Conservation (phyloP, 2,113 vertebrate species). For the Lamprotornis superbus region DNA sequence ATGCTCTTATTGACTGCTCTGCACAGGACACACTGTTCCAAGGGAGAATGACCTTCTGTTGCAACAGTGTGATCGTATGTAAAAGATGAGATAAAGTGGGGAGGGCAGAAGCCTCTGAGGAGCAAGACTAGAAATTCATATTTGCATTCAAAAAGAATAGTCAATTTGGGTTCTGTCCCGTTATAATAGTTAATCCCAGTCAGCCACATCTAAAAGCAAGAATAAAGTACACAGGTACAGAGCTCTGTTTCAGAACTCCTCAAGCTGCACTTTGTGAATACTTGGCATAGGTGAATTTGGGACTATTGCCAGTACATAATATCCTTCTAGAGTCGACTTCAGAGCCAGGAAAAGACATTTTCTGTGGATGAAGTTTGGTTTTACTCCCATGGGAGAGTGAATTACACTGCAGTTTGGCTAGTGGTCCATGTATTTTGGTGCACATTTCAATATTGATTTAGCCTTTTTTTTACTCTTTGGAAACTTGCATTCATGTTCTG, state of each 20-base stretch:
- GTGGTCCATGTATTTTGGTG: neutral
- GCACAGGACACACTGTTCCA: neutral
- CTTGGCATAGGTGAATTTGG: conserved; percentile 24
- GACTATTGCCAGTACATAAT: neutral
- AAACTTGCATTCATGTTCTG: neutral
- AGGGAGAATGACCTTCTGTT: neutral
- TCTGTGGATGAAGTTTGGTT: neutral
- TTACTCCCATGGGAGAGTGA: neutral
- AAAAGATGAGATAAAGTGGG: neutral
- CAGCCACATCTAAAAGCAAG: neutral
- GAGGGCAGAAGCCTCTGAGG: conserved; percentile 17
- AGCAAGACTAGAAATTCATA: neutral
- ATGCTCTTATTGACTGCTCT: neutral
- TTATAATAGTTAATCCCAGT: conserved; percentile 7
- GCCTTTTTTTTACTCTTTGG: neutral
- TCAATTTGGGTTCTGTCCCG: neutral
- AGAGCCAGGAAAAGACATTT: neutral
- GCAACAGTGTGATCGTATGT: neutral
- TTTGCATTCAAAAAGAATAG: conserved; percentile 16
- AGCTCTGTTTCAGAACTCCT: neutral
- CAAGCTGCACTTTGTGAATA: neutral
- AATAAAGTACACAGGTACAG: neutral
- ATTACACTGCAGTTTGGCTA: neutral
- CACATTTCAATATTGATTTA: neutral
- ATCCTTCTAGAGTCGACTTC: neutral